These are phyloP conservation scores for Poecilia latipinna DNA, from an alignment of 2,113 vertebrate species.

Conservation along the genomic window DNA sequence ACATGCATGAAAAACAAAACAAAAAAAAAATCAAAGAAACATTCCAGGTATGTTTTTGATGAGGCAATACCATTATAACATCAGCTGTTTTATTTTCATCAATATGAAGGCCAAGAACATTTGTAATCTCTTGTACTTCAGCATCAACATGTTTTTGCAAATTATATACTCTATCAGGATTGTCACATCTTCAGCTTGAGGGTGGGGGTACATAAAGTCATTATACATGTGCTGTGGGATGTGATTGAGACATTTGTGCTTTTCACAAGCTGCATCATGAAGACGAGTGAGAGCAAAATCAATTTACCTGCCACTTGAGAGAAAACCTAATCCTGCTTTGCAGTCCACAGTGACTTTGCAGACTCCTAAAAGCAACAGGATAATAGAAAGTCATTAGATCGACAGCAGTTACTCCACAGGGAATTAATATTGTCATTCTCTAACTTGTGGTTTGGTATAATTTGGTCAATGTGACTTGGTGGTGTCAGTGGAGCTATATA, in stretches of 20 bases:
- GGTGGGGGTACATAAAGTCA: background rate
- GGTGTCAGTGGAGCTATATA: slow-evolving; percentile 26
- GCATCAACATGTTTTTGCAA: too few species aligned
- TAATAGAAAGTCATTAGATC: slow-evolving; percentile 56
- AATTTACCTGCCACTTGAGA: slow-evolving; percentile 49
- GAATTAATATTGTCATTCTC: slow-evolving; percentile 45
- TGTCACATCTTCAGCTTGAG: background rate
- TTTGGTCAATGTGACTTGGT: slow-evolving; percentile 7
- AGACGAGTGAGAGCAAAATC: slow-evolving; percentile 38
- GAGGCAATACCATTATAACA: too few species aligned
- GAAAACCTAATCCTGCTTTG: slow-evolving; percentile 66
- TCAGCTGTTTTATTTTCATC: too few species aligned
- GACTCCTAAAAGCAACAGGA: slow-evolving; percentile 48
- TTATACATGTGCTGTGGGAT: background rate
- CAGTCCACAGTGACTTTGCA: slow-evolving; percentile 43
- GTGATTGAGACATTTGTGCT: slow-evolving; percentile 29
- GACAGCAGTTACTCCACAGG: slow-evolving; percentile 18
- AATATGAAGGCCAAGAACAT: too few species aligned
- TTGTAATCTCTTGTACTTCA: too few species aligned
- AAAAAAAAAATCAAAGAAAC: too few species aligned
- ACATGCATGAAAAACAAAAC: too few species aligned
- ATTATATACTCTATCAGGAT: background rate
- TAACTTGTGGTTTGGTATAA: slow-evolving; percentile 20
- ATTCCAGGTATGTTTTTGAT: too few species aligned
- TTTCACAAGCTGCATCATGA: slow-evolving; percentile 19